Percentiles rank a stretch among this genome's conserved stretches.
Conservation (phyloP, 2,113 vertebrate genomes). For the Pagrus major region DNA sequence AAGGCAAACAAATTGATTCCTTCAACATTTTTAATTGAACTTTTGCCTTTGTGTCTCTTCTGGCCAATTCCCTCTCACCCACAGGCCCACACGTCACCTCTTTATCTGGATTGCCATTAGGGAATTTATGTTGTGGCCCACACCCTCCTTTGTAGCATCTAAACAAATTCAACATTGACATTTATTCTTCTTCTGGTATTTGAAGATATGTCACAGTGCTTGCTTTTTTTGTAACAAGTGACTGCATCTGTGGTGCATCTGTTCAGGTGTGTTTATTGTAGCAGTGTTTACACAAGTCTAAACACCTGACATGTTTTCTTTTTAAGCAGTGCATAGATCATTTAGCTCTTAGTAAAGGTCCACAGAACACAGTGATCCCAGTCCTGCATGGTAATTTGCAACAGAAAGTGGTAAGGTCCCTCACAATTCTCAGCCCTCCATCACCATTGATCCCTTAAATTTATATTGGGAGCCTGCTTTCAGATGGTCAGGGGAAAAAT, state of each 20-base stretch:
- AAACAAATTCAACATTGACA: conserved; percentile 71
- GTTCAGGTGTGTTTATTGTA: conserved; percentile 20
- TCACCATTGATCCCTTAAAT: conserved; percentile 75
- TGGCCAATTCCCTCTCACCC: conserved; percentile 45
- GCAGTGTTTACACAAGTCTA: conserved; percentile 30
- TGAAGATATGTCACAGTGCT: conserved; percentile 57
- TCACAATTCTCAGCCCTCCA: conserved; percentile 59
- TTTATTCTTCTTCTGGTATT: conserved; percentile 64
- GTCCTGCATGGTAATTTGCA: conserved; percentile 57
- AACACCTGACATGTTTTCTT: conserved; percentile 52
- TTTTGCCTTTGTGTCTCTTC: conserved; percentile 61
- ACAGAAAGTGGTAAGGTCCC: conserved; percentile 54
- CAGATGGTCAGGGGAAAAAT: conserved; percentile 73
- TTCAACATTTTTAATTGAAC: conserved; percentile 68
- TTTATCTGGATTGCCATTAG: conserved; percentile 50
- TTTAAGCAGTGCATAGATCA: conserved; percentile 53
- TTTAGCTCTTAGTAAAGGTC: conserved; percentile 59
- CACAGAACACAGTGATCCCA: conserved; percentile 54
- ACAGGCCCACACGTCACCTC: conserved; percentile 27
- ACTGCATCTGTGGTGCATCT: conserved; percentile 13
- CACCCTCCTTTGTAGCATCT: conserved; percentile 49
- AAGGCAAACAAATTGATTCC: conserved; percentile 77
- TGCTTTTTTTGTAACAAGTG: conserved; percentile 54
- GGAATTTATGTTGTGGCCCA: conserved; percentile 34
- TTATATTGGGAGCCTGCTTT: conserved; percentile 75